These are phyloP conservation scores for Mionectes macconnelli DNA, from an alignment of 2,113 vertebrate genomes.

Conservation along the genomic window DNA sequence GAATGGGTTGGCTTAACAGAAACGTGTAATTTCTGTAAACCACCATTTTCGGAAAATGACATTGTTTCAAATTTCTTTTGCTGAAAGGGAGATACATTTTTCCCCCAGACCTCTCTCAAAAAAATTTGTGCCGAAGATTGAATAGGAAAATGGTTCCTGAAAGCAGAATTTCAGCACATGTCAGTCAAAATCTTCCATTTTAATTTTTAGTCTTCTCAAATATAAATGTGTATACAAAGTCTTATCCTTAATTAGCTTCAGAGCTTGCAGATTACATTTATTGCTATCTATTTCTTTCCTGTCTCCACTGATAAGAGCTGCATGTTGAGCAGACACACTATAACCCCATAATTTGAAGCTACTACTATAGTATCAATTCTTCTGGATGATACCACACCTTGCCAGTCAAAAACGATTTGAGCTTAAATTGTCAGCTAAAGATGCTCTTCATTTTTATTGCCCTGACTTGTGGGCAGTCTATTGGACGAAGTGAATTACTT, in stretches of 20 bases:
- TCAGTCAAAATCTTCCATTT: slow-evolving; percentile 13
- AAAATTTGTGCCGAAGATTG: background rate
- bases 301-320: slow-evolving; percentile 7
- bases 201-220: slow-evolving; percentile 26
- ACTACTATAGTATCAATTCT: slow-evolving; percentile 1
- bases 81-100: background rate
- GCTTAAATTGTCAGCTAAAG: slow-evolving; percentile 47
- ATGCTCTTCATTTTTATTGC: slow-evolving; percentile 35
- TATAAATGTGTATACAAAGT: slow-evolving; percentile 6
- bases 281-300: background rate
- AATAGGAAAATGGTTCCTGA: background rate
- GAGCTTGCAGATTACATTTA: background rate
- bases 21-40: slow-evolving; percentile 44
- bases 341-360: slow-evolving; percentile 33
- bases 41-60: slow-evolving; percentile 13
- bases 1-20: slow-evolving; percentile 21
- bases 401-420: slow-evolving; percentile 31
- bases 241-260: slow-evolving; percentile 33
- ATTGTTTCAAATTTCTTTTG: slow-evolving; percentile 29
- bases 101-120: background rate
- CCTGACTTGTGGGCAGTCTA: slow-evolving; percentile 20
- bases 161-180: background rate
- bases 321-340: slow-evolving; percentile 9
- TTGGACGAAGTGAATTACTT: slow-evolving; percentile 51
- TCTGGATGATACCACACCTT: slow-evolving; percentile 52